phyloP scores from a whole-genome alignment of 1,140 invertebrate genomes.

The Calephelis virginiensis region DNA sequence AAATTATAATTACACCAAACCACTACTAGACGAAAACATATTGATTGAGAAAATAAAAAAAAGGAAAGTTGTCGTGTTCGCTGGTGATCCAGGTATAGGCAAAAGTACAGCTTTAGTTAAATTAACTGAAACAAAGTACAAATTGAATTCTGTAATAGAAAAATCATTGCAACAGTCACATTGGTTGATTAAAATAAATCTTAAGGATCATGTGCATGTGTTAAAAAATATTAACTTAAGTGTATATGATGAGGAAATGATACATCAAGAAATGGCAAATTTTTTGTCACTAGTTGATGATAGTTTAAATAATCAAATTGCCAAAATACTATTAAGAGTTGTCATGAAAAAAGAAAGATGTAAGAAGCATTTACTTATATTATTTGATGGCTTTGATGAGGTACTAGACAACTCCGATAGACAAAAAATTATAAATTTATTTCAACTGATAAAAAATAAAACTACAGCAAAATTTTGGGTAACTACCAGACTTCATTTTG shows the following conservation, averaged over 20 bases:
- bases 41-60: background rate
- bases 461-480: background rate
- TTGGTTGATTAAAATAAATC: slow-evolving; percentile 4
- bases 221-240: background rate
- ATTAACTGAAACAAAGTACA: slow-evolving; percentile 3
- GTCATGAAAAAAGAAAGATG: background rate
- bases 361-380: background rate
- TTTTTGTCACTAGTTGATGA: background rate
- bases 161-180: background rate
- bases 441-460: background rate
- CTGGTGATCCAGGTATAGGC: slow-evolving; percentile 10
- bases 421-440: slow-evolving; percentile 1
- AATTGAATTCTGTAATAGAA: background rate
- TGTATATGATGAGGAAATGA: background rate
- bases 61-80: background rate
- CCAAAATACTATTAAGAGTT: background rate
- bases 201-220: background rate
- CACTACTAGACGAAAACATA: background rate
- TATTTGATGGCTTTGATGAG: slow-evolving; percentile 4
- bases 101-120: slow-evolving; percentile 12
- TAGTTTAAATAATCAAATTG: background rate
- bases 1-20: background rate
- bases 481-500: background rate
- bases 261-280: background rate
- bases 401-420: background rate